Base-by-base conservation (phyloP, 2,888 invertebrate species). In the Sarcophaga subvicina region DNA sequence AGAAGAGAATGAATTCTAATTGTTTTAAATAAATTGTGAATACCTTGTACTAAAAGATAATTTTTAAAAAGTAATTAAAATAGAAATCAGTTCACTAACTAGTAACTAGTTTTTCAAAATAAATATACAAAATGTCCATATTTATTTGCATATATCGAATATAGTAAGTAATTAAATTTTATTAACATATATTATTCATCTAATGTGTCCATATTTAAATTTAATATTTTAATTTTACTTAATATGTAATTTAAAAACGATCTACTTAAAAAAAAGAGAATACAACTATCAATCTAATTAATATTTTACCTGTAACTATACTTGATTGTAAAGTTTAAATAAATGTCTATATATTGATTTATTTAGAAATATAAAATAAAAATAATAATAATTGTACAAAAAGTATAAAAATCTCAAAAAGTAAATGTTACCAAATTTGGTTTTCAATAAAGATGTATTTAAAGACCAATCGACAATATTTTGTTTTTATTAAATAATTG, bases 131-230 rank as follows among this genome's bases (percentile, higher is more conserved):
- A 8, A 37, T 37, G 8, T 37, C 37, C 37, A 8, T 37, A 37
- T 37, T 37, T 54, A 54, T 54, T 14, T 54, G 54, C 54, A 54
- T 54, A 54, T 37, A 37, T 37, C 54, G 54, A 17, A 54, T 54
- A 54, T 54, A 54, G 54, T 67, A 37, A 37, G 10, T 54, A 71
- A 54, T 71, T 80, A 59, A 72, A 37, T 80, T 72, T 66, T 79
- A 79, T 73, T 75, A 73, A 73, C 76, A 37, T 4, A 37, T 37
- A 63, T 47, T 80, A 77, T 83, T 79, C 79, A 76, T 83, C 76
- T 69, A 60, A 45, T 83, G 86, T 86, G 83, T 86, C 83, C 86
- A 86, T 86, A 86, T 86, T 67, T 54, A 73, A 47, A 47, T 76
- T n/a, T 45, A 82, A 70, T 64, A 25, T 54, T 25, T 69, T 54